phyloP scores from a whole-genome alignment of 2,113 vertebrate genomes.

The Apaloderma vittatum region DNA sequence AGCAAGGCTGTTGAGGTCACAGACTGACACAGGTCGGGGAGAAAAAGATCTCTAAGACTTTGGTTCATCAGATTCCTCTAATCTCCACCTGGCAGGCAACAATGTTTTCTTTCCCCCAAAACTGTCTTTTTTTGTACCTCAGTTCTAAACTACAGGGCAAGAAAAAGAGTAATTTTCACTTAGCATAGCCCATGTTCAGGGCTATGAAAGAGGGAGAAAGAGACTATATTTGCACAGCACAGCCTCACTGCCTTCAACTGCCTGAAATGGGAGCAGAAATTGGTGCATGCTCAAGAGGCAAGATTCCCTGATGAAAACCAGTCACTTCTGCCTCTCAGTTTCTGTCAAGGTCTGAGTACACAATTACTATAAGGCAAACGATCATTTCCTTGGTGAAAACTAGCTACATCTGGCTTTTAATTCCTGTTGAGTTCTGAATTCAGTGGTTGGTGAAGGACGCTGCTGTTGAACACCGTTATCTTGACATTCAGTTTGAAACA shows the following conservation, averaged over 20 bases:
- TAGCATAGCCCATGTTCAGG: neutral
- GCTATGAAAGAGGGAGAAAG: neutral
- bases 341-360: accelerated
- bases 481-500: neutral
- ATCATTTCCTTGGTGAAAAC: neutral
- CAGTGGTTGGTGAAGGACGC: neutral
- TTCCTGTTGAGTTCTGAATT: neutral
- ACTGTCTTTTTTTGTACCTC: neutral
- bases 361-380: neutral
- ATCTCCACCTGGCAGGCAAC: neutral
- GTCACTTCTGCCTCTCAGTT: neutral
- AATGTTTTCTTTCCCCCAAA: neutral
- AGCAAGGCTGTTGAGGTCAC: neutral
- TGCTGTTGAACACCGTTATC: neutral
- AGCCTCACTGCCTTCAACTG: neutral
- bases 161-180: neutral
- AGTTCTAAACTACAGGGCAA: neutral
- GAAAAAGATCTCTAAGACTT: neutral
- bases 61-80: neutral
- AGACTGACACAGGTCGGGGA: neutral
- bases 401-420: neutral
- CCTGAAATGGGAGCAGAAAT: neutral
- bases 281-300: neutral
- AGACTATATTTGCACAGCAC: neutral
- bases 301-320: neutral